Conservation (phyloP, 2,888 invertebrate genomes). For the Cosmia pyralina region DNA sequence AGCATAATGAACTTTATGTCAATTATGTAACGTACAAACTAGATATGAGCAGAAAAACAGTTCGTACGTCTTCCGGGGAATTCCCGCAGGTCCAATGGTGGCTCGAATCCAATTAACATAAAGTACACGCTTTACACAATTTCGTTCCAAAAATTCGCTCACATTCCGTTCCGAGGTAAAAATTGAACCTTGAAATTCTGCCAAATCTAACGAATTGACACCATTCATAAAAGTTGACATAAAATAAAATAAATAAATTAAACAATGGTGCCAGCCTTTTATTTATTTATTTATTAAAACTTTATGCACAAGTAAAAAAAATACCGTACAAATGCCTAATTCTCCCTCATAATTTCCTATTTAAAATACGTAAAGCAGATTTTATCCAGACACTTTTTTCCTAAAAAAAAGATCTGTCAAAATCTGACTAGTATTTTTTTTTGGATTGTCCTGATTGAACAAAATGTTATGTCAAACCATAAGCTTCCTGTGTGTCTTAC, state of each 20-base stretch:
- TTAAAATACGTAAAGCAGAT: constrained; percentile 37
- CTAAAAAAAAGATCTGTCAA: constrained; percentile 63
- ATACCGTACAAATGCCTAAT: no score
- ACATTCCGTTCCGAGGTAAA: no score
- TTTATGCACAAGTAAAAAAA: no score
- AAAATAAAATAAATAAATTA: constrained; percentile 2
- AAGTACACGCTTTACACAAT: no score
- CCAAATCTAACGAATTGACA: not conserved
- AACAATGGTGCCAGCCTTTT: not conserved
- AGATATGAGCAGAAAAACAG: no score
- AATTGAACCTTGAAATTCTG: not conserved
- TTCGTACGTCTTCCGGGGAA: no score
- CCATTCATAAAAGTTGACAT: not conserved
- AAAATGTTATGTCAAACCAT: not conserved
- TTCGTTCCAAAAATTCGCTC: no score
- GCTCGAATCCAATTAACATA: no score
- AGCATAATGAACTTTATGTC: no score
- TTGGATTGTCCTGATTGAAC: not conserved
- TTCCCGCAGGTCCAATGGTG: no score
- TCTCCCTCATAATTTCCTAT: not conserved
- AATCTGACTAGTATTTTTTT: constrained; percentile 30
- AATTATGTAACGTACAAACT: no score
- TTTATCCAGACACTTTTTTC: constrained; percentile 60
- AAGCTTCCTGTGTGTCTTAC: not conserved
- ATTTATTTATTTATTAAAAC: no score